These are phyloP conservation scores for Bombus breviceps DNA, from an alignment of 1,140 invertebrate genomes.

Conservation along the genomic window DNA sequence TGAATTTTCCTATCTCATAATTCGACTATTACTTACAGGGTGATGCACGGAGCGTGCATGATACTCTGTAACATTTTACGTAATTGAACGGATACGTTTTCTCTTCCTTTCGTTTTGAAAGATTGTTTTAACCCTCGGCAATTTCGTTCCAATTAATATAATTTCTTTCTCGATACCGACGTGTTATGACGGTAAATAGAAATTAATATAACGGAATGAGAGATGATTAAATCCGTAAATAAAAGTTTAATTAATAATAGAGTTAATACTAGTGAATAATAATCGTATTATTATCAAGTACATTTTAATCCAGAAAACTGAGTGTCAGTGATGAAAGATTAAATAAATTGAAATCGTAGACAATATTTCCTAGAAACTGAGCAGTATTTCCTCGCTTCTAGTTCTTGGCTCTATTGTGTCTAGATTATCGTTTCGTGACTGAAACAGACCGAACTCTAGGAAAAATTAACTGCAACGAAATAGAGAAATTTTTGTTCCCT, in stretches of 20 bases:
- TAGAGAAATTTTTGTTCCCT: not conserved
- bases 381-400: not conserved
- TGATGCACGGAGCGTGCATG: too few relatives aligned
- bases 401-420: not conserved
- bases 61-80: not conserved
- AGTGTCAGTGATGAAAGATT: too few relatives aligned
- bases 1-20: too few relatives aligned
- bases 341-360: not conserved
- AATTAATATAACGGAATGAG: too few relatives aligned
- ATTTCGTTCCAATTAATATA: not conserved
- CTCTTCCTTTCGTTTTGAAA: not conserved
- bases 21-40: not conserved
- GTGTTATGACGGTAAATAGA: too few relatives aligned
- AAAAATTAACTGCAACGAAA: not conserved
- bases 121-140: not conserved
- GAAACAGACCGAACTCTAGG: not conserved
- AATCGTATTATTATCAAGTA: too few relatives aligned
- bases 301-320: not conserved
- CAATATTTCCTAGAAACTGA: not conserved
- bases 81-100: not conserved
- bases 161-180: too few relatives aligned
- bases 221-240: too few relatives aligned
- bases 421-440: slow-evolving; percentile 16
- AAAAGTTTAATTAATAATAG: not conserved
- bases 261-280: not conserved